Evolutionary conservation across 2,113 vertebrate genomes (phyloP).

Genomic region (Percopsis transmontana): DNA sequence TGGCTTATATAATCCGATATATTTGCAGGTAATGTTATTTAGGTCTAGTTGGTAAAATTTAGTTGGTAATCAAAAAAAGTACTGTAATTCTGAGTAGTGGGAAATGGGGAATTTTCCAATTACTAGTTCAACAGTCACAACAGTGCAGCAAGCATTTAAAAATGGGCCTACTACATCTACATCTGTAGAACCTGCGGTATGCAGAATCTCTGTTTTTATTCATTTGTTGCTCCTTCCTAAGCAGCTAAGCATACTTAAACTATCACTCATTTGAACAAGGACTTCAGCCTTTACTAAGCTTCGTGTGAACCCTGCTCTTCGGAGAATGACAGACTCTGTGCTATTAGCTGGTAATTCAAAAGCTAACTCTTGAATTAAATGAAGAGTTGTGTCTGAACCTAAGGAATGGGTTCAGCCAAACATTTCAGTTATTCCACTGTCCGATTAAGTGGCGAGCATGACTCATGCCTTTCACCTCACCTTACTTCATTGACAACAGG

Average conservation of each 20-base stretch:
- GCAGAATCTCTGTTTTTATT: constrained; percentile 23
- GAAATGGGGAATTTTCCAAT: background rate
- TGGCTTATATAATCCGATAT: no score
- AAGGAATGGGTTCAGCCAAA: constrained; percentile 3
- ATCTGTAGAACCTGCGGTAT: constrained; percentile 18
- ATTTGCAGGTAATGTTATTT: no score
- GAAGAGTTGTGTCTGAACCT: background rate
- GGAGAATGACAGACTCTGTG: constrained; percentile 9
- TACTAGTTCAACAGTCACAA: constrained; percentile 1
- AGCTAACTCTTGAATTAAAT: constrained; percentile 1
- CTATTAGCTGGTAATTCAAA: background rate
- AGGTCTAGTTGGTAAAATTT: no score
- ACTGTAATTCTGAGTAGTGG: no score
- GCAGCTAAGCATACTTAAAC: constrained; percentile 22
- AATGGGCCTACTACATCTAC: constrained; percentile 8
- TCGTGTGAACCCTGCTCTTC: constrained; percentile 1
- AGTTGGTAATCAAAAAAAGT: no score
- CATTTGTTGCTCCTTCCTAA: constrained; percentile 31
- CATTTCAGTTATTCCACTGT: constrained; percentile 2
- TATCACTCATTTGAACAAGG: constrained; percentile 7
- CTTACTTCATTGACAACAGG: background rate
- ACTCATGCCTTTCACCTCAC: background rate
- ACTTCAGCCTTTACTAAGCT: constrained; percentile 23
- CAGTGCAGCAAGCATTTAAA: constrained; percentile 1
- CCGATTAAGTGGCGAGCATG: background rate